Percentiles rank a stretch among this genome's conserved stretches.
Evolutionary conservation across 2,888 invertebrate genomes (phyloP).

Genomic region (Drosophila histrio): DNA sequence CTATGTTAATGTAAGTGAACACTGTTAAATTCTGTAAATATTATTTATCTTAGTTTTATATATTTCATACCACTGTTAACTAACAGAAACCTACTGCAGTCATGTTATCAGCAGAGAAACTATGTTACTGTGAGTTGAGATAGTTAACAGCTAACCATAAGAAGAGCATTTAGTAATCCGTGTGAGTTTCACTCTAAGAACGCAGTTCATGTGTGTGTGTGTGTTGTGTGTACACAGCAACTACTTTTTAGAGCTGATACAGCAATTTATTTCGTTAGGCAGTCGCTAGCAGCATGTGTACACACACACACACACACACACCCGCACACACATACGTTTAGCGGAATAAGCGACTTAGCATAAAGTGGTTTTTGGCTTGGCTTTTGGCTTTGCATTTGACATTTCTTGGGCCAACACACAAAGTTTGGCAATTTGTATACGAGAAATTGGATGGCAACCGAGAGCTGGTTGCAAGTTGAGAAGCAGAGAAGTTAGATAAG

Average conservation of each 20-base stretch:
- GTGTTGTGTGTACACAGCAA: conserved; percentile 23
- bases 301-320: conserved; percentile 1
- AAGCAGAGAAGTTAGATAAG: conserved; percentile 6
- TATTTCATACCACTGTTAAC: too few species aligned
- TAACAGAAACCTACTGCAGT: background rate
- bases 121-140: background rate
- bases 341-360: conserved; percentile 64
- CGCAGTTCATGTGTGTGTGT: background rate
- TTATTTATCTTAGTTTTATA: too few species aligned
- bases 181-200: background rate
- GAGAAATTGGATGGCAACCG: conserved; percentile 33
- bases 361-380: conserved; percentile 63
- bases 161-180: conserved; percentile 1
- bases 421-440: conserved; percentile 55
- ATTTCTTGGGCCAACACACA: conserved; percentile 62
- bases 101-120: background rate
- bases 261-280: conserved; percentile 73
- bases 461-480: background rate
- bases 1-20: too few species aligned
- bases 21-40: too few species aligned
- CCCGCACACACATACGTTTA: conserved; percentile 11
- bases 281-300: conserved; percentile 39
- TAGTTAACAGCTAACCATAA: background rate
- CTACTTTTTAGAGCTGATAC: conserved; percentile 68
- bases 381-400: conserved; percentile 65